A percentile compares a stretch with the other conserved stretches of the same genome.
Evolutionary conservation across 2,113 vertebrate species (phyloP).

Genomic region (Egretta garzetta): DNA sequence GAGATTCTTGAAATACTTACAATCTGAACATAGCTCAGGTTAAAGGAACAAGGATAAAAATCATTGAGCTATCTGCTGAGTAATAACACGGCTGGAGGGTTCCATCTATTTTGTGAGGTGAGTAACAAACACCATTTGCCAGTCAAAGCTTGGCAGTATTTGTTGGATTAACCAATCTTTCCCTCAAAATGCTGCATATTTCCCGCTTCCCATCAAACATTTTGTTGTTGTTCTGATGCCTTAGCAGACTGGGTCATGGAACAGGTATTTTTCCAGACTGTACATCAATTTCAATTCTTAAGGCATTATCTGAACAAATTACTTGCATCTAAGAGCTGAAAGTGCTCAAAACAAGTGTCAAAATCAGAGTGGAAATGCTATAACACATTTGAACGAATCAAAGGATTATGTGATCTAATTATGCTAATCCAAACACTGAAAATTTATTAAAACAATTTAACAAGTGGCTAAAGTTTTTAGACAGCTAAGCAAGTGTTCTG

Average conservation of each 20-base stretch:
- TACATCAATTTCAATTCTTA: not conserved
- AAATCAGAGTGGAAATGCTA: constrained; percentile 53
- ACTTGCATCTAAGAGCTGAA: constrained; percentile 26
- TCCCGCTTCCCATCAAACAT: not conserved
- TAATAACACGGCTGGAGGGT: not conserved
- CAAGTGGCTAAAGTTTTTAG: not conserved
- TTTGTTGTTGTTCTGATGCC: not conserved
- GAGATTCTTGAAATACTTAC: not conserved
- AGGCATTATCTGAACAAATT: constrained; percentile 31
- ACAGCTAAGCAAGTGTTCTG: not conserved
- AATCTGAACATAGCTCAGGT: not conserved
- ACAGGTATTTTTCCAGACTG: not conserved
- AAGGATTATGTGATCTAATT: constrained; percentile 21
- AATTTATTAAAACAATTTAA: not conserved
- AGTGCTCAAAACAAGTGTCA: constrained; percentile 61
- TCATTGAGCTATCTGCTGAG: not conserved
- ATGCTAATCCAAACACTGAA: constrained; percentile 2
- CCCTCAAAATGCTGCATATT: not conserved
- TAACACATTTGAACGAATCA: constrained; percentile 53
- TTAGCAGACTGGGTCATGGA: not conserved
- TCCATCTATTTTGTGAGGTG: not conserved
- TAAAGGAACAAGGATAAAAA: not conserved
- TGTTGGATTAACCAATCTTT: not conserved
- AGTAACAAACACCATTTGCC: not conserved
- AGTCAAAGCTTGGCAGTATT: not conserved